Conservation (phyloP, 37 sponge, comb jelly and placozoan genomes). For the Geodia barretti region DNA sequence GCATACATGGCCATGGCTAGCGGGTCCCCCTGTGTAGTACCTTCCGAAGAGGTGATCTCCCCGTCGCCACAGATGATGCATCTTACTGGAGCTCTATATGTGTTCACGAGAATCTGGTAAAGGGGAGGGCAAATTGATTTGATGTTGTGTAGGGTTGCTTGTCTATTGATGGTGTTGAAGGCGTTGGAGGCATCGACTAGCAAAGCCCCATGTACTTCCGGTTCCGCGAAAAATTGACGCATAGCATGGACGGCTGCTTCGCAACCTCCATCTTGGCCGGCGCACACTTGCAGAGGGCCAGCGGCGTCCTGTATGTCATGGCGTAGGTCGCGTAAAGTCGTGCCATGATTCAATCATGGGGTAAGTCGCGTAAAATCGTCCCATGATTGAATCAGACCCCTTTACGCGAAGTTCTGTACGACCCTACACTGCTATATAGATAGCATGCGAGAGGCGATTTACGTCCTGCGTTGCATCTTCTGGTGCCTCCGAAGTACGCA, state of each 20-base stretch:
- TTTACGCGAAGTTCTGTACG: too few relatives aligned
- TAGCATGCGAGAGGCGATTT: too few relatives aligned
- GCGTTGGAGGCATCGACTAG: slow-evolving; percentile 74
- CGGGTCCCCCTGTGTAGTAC: slow-evolving; percentile 52
- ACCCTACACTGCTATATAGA: too few relatives aligned
- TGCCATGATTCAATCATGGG: too few relatives aligned
- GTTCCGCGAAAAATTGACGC: slow-evolving; percentile 29
- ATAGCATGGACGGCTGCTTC: slow-evolving; percentile 67
- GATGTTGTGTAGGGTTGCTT: slow-evolving; percentile 63
- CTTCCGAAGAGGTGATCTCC: slow-evolving; percentile 31
- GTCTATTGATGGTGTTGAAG: slow-evolving; percentile 55
- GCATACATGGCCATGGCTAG: slow-evolving; percentile 68
- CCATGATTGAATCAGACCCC: too few relatives aligned
- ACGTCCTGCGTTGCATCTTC: too few relatives aligned
- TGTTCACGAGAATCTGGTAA: slow-evolving; percentile 19
- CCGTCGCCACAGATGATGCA: slow-evolving; percentile 20
- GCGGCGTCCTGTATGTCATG: slow-evolving; percentile 44
- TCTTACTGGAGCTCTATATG: slow-evolving; percentile 27
- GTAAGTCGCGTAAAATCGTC: too few relatives aligned
- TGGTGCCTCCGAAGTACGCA: too few relatives aligned
- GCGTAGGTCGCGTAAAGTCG: too few relatives aligned
- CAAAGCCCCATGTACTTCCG: slow-evolving; percentile 27
- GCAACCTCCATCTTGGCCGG: slow-evolving; percentile 64
- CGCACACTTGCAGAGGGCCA: slow-evolving; percentile 71
- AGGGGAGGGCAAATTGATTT: slow-evolving; percentile 36